These are phyloP conservation scores for Brachypodius melanocephalos DNA, from an alignment of 2,113 vertebrate genomes.

Conservation along the genomic window DNA sequence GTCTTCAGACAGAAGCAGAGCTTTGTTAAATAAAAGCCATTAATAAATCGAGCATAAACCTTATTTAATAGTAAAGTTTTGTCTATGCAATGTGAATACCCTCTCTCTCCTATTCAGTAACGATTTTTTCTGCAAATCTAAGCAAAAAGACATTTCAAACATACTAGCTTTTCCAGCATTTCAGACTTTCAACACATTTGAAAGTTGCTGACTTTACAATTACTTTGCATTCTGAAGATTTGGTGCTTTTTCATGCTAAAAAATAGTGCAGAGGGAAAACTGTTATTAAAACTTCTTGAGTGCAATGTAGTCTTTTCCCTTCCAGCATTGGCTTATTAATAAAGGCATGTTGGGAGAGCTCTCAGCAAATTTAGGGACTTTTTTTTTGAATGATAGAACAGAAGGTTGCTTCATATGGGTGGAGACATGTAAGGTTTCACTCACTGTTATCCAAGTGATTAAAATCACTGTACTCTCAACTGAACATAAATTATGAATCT, in stretches of 20 bases:
- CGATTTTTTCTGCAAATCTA: not conserved
- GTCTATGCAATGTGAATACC: not conserved
- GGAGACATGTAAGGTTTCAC: not conserved
- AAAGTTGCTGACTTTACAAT: not conserved
- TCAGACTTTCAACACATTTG: not conserved
- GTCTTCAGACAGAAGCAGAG: not conserved
- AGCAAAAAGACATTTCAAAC: not conserved
- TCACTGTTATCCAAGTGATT: not conserved
- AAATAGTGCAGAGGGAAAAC: not conserved
- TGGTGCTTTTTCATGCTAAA: not conserved
- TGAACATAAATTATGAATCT: not conserved
- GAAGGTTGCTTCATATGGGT: conserved; percentile 11
- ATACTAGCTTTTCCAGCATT: not conserved
- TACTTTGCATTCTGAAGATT: not conserved
- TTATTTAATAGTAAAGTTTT: not conserved
- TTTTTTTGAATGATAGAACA: not conserved
- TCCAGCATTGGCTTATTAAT: not conserved
- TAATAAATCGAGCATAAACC: not conserved
- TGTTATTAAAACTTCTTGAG: not conserved
- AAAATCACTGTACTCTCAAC: not conserved
- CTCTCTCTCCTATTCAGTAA: not conserved
- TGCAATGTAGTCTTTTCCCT: not conserved
- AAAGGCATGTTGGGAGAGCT: not conserved
- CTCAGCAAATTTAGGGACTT: not conserved
- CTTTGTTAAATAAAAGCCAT: not conserved